Base-by-base conservation (phyloP, 1,140 invertebrate species). In the Calliphora vicina region DNA sequence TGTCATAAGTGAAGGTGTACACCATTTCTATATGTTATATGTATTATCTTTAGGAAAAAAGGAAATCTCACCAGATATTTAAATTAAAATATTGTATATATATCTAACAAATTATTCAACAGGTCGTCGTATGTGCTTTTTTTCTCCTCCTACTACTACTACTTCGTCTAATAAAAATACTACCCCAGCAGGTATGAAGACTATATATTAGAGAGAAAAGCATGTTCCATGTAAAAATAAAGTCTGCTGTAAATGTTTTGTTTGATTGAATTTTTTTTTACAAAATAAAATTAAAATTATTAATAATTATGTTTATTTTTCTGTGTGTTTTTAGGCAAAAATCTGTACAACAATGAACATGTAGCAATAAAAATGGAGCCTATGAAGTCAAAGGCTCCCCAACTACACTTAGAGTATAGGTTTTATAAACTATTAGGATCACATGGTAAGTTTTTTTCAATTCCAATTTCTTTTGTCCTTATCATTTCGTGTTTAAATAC, bases 331-430 rank as follows among this genome's bases (percentile, higher is more conserved):
- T 81, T 93, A 98, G 97, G 97, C 84, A 99, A 99, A 94, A 99
- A 99, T 93, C 94, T 99, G 87, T 99, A 99, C 94, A 99, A 99
- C 94, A 99, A 99, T 94, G 99, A 99, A 94, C 98, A 99, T 94
- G 99, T 99, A 92, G 99, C 99, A 91, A 99, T 99, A 92, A 99
- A 99, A 95, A 96, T 99, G 96, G 99, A 99, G 94, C 97, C 98
- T 87, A 99, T 99, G 97, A 99, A 99, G 93, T 98, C 99, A 85
- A 98, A 99, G 94, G 99, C 99, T 88, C 99, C 99, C 85, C 99
- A 99, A 93, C 94, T 99, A 90, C 99, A 99, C 93, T 95, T 99
- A 94, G 99, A 99, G 94, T 99, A 99, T 95, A 96, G 99, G 93
- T 99, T 99, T 95, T 99, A 99, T 93, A 99, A 99, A 94, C 95